Conservation (phyloP, 2,113 vertebrate genomes). For the Pituophis catenifer region DNA sequence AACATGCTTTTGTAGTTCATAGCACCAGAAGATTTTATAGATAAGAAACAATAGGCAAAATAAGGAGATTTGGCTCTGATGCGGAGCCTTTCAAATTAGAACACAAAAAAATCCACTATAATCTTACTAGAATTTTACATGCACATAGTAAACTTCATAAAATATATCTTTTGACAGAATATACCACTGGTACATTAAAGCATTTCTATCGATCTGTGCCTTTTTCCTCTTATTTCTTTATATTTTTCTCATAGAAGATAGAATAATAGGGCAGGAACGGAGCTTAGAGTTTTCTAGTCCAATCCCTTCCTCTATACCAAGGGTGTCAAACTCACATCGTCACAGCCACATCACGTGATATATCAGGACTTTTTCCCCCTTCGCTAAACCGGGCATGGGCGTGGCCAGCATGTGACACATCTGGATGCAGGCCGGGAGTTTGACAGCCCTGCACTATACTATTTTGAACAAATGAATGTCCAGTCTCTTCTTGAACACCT, state of each 20-base stretch:
- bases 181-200: background rate
- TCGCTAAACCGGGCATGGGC: too few species aligned
- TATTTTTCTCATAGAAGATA: background rate
- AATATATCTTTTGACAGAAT: background rate
- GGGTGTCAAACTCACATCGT: too few species aligned
- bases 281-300: background rate
- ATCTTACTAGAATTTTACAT: background rate
- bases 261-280: background rate
- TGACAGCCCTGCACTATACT: too few species aligned
- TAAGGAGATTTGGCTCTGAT: too few species aligned
- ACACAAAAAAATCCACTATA: background rate
- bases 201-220: too few species aligned
- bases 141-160: background rate
- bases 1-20: background rate
- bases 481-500: background rate
- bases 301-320: background rate
- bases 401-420: too few species aligned
- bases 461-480: background rate
- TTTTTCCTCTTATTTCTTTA: background rate
- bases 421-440: too few species aligned
- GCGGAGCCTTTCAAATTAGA: background rate
- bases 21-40: background rate
- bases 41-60: background rate
- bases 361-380: too few species aligned
- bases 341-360: too few species aligned